Evolutionary conservation across 2,797 vertebrate genomes (phyloP).

Genomic region (Helostoma temminkii): DNA sequence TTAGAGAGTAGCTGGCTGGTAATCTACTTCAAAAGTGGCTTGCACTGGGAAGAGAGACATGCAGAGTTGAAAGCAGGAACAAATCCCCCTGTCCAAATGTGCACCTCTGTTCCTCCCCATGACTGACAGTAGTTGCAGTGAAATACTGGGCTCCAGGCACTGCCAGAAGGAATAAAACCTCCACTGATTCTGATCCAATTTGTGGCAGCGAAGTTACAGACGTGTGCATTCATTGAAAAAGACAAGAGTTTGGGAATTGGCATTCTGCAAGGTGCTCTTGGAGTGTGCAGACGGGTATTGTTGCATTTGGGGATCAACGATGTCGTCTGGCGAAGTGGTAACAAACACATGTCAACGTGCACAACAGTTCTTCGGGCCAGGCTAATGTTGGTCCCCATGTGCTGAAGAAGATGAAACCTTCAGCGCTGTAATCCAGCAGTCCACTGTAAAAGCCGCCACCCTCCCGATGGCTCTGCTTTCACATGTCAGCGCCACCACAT

Average conservation of each 20-base stretch:
- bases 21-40: conserved; percentile 66
- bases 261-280: conserved; percentile 63
- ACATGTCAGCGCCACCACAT: conserved; percentile 32
- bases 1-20: conserved; percentile 42
- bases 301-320: conserved; percentile 70
- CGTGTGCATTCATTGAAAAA: conserved; percentile 70
- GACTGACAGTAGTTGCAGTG: conserved; percentile 69
- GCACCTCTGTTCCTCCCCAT: conserved; percentile 54
- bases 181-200: conserved; percentile 81
- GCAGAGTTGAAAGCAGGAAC: conserved; percentile 71
- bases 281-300: conserved; percentile 48
- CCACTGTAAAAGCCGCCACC: conserved; percentile 33
- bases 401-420: conserved; percentile 57
- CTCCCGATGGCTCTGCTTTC: conserved; percentile 42
- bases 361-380: conserved; percentile 24
- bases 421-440: conserved; percentile 46
- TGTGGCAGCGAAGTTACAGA: conserved; percentile 69
- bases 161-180: conserved; percentile 78
- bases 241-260: conserved; percentile 75
- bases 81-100: conserved; percentile 57
- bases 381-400: conserved; percentile 34
- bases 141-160: conserved; percentile 73
- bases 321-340: conserved; percentile 47
- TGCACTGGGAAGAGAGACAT: conserved; percentile 50
- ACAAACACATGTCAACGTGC: conserved; percentile 33